Base-by-base conservation (phyloP, 2,888 invertebrate genomes). In the Phasia obesa region DNA sequence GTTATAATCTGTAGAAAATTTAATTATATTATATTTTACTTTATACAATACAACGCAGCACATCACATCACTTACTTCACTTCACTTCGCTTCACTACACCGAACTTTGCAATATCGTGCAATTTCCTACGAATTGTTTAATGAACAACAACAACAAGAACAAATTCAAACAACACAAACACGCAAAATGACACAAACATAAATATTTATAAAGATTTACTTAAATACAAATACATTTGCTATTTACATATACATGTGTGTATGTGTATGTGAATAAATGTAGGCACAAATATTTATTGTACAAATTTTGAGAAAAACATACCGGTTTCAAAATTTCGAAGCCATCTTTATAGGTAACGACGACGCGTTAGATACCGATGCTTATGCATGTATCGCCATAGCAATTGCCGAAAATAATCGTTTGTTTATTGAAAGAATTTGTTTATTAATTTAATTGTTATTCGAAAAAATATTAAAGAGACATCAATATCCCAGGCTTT, bases 1-100 rank as follows among this genome's bases (percentile, higher is more conserved):
- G 75, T 79, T 83, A 79, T 83, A 83, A 83, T 83, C 79, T 67
- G 49, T 79, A 83, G 71, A 79, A 83, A 83, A 83, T 83, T 83
- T 83, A 73, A 79, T 83, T 79, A 79, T 79, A 75, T 83, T 71
- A 79, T 67, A 76, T 79, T 78, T 67, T 55, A 75, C 35, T 55
- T 44, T 15, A 77, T 69, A 25, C 69, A 17, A n/a, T 19, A 47
- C 23, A 17, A 35, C 4, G 35, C 31, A 19, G 23, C 17, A 7
- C 25, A 21, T 42, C 42, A 7, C 15, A 23, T 42, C 15, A 55
- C 23, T 53, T n/a, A 55, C n/a, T n/a, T 42, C 65, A 19, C 23
- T 25, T 13, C 1, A 42, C 42, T 57, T 25, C 17, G 21, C 27
- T 21, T 42, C 21, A 21, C 38, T 21, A 25, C 25, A n/a, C 25